Evolutionary conservation across 2,113 vertebrate genomes (phyloP).

Genomic region (Stercorarius parasiticus): DNA sequence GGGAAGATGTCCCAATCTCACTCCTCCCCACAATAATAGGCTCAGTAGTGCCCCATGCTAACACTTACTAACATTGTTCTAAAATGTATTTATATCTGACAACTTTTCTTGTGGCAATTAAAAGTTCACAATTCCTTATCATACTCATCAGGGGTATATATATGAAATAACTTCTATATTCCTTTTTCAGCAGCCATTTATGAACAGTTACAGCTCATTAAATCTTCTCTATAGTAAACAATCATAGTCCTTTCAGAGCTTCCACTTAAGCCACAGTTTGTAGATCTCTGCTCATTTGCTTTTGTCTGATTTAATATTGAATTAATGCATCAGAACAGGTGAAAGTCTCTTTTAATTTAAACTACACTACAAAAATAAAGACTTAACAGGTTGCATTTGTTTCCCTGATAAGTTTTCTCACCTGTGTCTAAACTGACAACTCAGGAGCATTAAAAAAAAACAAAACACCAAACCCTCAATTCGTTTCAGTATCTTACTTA

Average conservation of each 20-base stretch:
- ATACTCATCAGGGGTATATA: not conserved
- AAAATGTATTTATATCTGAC: not conserved
- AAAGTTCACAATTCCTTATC: not conserved
- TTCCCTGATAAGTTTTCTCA: not conserved
- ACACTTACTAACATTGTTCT: not conserved
- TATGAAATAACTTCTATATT: not conserved
- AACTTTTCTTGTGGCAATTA: not conserved
- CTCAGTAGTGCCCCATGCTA: not conserved
- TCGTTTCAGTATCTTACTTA: slow-evolving; percentile 68
- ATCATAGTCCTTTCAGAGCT: not conserved
- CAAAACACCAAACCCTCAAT: not conserved
- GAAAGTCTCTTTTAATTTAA: not conserved
- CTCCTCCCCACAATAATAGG: not conserved
- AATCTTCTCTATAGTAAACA: not conserved
- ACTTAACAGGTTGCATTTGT: not conserved
- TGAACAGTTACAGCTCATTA: not conserved
- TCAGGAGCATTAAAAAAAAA: accelerated
- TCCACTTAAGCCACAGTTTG: not conserved
- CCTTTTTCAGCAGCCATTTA: not conserved
- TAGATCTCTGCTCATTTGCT: not conserved
- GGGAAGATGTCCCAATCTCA: not conserved
- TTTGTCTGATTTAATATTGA: not conserved
- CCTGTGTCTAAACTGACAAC: not conserved
- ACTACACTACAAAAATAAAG: not conserved
- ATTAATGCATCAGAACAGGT: not conserved